A percentile compares a stretch with the other conserved stretches of the same genome.
These are phyloP conservation scores for Tachuris rubrigastra DNA, from an alignment of 2,113 vertebrate genomes.

Conservation along the genomic window DNA sequence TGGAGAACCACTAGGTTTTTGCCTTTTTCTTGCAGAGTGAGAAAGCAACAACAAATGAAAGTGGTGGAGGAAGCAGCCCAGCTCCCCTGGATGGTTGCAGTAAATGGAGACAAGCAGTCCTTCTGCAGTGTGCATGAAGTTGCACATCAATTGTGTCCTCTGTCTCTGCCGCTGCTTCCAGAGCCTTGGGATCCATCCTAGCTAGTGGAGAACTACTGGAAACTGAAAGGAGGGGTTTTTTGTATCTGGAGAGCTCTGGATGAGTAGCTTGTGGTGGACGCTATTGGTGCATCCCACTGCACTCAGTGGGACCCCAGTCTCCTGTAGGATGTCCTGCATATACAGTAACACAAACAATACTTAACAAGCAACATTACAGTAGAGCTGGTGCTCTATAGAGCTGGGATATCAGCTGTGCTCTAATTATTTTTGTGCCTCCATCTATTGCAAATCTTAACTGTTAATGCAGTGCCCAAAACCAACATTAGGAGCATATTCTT, in stretches of 20 bases:
- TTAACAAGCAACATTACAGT: neutral
- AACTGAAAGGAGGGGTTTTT: neutral
- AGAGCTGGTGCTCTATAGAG: neutral
- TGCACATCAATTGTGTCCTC: neutral
- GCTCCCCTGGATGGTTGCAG: neutral
- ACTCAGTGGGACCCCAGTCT: fast-evolving
- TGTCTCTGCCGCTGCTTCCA: neutral
- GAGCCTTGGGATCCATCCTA: neutral
- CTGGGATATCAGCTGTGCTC: fast-evolving
- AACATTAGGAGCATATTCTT: neutral
- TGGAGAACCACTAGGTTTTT: slow-evolving; percentile 29
- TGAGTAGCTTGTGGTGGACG: neutral
- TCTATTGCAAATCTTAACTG: neutral
- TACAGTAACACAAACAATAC: neutral
- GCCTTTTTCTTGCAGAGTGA: neutral
- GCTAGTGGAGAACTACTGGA: neutral
- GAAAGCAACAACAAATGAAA: neutral
- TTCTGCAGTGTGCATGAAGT: neutral
- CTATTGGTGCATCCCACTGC: neutral
- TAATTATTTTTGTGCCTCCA: neutral
- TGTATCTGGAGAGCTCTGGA: neutral
- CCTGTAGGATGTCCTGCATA: neutral
- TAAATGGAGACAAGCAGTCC: neutral
- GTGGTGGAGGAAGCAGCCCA: neutral
- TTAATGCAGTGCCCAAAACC: neutral